Evolutionary conservation across 2,113 vertebrate species (phyloP).

Genomic region (Falcunculus frontatus): DNA sequence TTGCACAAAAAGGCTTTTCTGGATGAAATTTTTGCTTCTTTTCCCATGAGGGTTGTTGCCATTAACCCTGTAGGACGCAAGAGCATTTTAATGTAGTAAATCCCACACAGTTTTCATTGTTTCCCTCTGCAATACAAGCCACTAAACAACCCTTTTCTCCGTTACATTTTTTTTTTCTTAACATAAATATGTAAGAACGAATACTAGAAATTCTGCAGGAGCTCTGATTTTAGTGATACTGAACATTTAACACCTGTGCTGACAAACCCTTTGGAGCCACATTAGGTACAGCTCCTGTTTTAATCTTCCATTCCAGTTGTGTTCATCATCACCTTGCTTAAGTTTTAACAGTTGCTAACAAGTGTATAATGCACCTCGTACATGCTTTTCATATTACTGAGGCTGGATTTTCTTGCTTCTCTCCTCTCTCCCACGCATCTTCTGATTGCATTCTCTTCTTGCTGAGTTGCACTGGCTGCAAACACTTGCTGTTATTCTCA

Average conservation of each 20-base stretch:
- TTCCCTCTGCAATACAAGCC: not conserved
- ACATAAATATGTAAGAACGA: not conserved
- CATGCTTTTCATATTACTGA: not conserved
- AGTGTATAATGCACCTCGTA: not conserved
- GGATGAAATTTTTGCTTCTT: not conserved
- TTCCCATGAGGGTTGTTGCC: not conserved
- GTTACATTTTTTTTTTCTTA: rapidly evolving
- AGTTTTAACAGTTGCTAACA: not conserved
- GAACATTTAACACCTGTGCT: not conserved
- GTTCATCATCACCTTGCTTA: not conserved
- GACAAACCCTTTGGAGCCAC: not conserved
- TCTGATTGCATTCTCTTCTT: not conserved
- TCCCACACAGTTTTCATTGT: not conserved
- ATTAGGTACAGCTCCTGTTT: not conserved
- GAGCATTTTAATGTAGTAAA: not conserved
- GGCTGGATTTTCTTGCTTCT: not conserved
- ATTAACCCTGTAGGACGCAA: not conserved
- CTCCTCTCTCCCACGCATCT: not conserved
- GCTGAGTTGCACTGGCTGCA: not conserved
- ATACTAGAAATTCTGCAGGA: not conserved
- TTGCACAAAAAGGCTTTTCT: not conserved
- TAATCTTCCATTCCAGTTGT: not conserved
- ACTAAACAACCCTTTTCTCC: not conserved
- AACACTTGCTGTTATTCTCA: not conserved
- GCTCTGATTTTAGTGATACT: not conserved